phyloP scores from a whole-genome alignment of 2,797 vertebrate species.

The Esox masquinongy region DNA sequence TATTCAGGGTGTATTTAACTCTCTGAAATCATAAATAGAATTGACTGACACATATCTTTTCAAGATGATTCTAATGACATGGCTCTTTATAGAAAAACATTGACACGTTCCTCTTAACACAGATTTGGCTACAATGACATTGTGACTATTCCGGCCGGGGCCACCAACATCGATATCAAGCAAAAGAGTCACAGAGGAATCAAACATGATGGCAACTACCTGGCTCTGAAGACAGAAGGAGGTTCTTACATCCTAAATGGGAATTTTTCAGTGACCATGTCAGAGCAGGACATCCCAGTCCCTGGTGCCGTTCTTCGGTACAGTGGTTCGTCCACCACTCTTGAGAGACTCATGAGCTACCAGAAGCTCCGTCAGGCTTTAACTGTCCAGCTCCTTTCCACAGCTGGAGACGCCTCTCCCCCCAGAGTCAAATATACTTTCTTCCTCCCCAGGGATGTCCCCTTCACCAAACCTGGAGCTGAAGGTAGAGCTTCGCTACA shows the following conservation, averaged over 20 bases:
- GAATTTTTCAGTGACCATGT: constrained; percentile 80
- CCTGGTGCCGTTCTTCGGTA: constrained; percentile 82
- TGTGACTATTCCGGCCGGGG: constrained; percentile 81
- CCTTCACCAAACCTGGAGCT: constrained; percentile 69
- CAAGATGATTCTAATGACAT: not conserved
- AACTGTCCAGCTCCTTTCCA: constrained; percentile 79
- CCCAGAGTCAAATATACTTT: constrained; percentile 84
- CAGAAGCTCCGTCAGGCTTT: constrained; percentile 74
- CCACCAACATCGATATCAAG: constrained; percentile 86
- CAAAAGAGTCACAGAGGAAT: constrained; percentile 81
- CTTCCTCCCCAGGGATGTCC: constrained; percentile 78
- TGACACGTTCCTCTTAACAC: not conserved
- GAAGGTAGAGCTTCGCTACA: constrained; percentile 72
- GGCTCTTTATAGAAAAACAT: not conserved
- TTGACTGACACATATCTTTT: not conserved
- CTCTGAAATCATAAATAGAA: not conserved
- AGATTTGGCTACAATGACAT: constrained; percentile 86
- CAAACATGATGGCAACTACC: constrained; percentile 80
- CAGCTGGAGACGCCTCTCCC: constrained; percentile 72
- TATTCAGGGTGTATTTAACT: not conserved
- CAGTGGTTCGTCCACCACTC: constrained; percentile 81
- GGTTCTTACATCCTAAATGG: constrained; percentile 84
- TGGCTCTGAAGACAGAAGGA: constrained; percentile 76
- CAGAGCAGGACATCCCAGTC: constrained; percentile 82
- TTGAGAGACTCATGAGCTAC: constrained; percentile 86